Percentiles rank a stretch among this genome's conserved stretches.
Evolutionary conservation across 1,140 invertebrate genomes (phyloP).

Genomic region (Orchesella cincta): DNA sequence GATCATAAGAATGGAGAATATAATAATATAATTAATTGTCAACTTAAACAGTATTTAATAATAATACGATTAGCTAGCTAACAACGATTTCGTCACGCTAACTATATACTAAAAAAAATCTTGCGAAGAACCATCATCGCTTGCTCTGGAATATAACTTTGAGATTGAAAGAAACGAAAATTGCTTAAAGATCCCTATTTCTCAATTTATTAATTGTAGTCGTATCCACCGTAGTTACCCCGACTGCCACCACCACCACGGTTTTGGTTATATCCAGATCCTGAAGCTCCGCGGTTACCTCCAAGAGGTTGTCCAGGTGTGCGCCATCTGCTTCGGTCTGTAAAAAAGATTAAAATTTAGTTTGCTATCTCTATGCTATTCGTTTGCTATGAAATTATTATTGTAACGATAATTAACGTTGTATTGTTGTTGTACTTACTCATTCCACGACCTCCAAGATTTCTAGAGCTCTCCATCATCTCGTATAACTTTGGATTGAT

Average conservation of each 20-base stretch:
- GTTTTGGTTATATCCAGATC: background rate
- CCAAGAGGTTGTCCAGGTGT: background rate
- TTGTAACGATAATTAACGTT: background rate
- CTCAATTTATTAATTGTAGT: no score
- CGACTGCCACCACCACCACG: background rate
- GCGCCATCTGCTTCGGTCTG: slow-evolving; percentile 21
- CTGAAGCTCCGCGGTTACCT: background rate
- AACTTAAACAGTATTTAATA: no score
- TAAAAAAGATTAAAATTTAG: background rate
- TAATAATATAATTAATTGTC: no score
- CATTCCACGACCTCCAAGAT: slow-evolving; percentile 52
- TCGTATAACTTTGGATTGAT: slow-evolving; percentile 73
- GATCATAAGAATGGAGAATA: no score
- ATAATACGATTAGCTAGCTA: no score
- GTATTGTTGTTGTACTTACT: background rate
- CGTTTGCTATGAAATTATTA: background rate
- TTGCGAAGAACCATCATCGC: no score
- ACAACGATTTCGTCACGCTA: no score
- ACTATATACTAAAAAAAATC: background rate
- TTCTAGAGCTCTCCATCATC: slow-evolving; percentile 60
- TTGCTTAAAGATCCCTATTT: background rate
- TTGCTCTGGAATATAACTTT: no score
- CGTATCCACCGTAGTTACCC: background rate
- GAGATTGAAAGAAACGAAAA: no score
- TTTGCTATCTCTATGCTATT: background rate